phyloP scores from a whole-genome alignment of 1,140 invertebrate species.

The Musca vetustissima region DNA sequence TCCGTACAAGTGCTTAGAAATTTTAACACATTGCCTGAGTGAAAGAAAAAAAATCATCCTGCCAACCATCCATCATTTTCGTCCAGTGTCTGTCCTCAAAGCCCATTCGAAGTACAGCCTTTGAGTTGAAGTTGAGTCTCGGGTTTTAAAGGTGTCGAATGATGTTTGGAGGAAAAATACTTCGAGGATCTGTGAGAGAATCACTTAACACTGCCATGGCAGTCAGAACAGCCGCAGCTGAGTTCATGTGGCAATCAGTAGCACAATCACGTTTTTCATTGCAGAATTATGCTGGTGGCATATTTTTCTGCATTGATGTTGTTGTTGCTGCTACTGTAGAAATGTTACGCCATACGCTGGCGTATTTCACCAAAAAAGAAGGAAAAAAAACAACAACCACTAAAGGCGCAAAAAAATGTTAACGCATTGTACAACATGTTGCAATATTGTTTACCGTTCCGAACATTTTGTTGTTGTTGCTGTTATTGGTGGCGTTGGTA shows the following conservation, averaged over 20 bases:
- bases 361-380: not conserved
- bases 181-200: not conserved
- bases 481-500: no score
- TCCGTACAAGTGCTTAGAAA: not conserved
- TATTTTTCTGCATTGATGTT: conserved; percentile 12
- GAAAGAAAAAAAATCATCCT: not conserved
- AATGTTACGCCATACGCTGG: not conserved
- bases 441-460: conserved; percentile 6
- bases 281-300: conserved; percentile 21
- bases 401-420: not conserved
- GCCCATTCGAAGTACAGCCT: no score
- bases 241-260: conserved; percentile 14
- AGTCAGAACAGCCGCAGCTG: not conserved
- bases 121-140: no score
- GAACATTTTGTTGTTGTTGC: not conserved
- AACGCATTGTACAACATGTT: conserved; percentile 22
- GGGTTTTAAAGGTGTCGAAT: no score
- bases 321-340: no score
- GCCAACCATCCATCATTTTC: no score
- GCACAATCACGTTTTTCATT: conserved; percentile 22
- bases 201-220: not conserved
- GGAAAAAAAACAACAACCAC: not conserved
- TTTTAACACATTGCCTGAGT: not conserved
- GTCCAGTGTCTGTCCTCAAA: no score
- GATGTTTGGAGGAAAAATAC: no score